Evolutionary conservation across 2,888 invertebrate genomes (phyloP), one percentile per base, ranked within the genome.

Genomic region (Malthinus seriepunctatus): DNA sequence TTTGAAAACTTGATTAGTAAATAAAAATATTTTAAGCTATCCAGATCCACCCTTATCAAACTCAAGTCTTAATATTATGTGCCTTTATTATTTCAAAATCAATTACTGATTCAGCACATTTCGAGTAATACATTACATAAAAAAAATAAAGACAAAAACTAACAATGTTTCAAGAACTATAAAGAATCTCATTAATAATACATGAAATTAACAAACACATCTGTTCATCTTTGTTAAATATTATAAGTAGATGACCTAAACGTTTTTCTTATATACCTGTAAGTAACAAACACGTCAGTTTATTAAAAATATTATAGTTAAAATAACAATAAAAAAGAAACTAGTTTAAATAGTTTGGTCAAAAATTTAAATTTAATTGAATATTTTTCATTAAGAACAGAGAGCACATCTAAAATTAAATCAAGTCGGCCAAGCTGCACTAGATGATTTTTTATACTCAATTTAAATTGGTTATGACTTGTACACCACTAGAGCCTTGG

Each of bases 91-190:
- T 52, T 56, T 56, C 59, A 61, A 55, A 60, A 53, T 54, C 66
- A 60, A 59, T 63, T 62, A 60, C 61, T 64, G 66, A 64, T 63
- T 66, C 66, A 66, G 66, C 66, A 63, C 44, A 52, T 58, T 48
- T 12, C n/a, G 10, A 49, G 23, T 23, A 23, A 23, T 23, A 23
- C 2, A 23, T 23, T n/a, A n/a, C n/a, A 14, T 45, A 44, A 8
- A 37, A 23, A 38, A 38, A 39, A 52, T 10, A 44, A 12, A 10
- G 37, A 47, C 47, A 48, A 48, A 48, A 48, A 33, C 15, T 32
- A 48, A 48, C 35, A 46, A 48, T 34, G 39, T 42, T 11, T 42
- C 39, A 42, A 42, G 39, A 42, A 42, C 39, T 42, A 39, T 39
- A 42, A 42, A 42, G 8, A 38, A 45, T 12, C 14, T 35, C 56